These are phyloP conservation scores for Reinhardtius hippoglossoides DNA, from an alignment of 2,113 vertebrate genomes.

Conservation along the genomic window DNA sequence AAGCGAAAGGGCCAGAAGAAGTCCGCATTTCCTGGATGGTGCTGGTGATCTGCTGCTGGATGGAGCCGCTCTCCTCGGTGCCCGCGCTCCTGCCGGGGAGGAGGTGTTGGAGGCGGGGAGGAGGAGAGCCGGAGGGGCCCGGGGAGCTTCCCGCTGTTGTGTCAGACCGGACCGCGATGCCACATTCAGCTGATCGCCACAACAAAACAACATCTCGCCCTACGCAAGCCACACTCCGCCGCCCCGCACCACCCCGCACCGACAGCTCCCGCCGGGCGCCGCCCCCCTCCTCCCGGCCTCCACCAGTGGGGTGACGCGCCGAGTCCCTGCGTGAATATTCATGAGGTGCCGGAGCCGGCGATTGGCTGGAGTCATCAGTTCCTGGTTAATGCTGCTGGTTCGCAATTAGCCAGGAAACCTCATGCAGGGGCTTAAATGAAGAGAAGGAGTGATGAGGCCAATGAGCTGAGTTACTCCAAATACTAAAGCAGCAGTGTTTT, in stretches of 20 bases:
- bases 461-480: background rate
- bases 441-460: background rate
- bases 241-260: conserved; percentile 78
- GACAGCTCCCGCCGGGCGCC: conserved; percentile 67
- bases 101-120: background rate
- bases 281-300: conserved; percentile 69
- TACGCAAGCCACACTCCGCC: conserved; percentile 55
- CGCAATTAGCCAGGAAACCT: conserved; percentile 50
- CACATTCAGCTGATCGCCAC: conserved; percentile 82
- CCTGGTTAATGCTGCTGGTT: conserved; percentile 52
- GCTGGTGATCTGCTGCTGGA: conserved; percentile 41
- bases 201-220: conserved; percentile 83
- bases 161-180: conserved; percentile 80
- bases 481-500: no score
- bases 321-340: conserved; percentile 71
- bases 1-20: conserved; percentile 63
- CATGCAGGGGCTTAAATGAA: background rate
- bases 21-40: conserved; percentile 81
- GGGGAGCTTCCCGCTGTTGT: conserved; percentile 71
- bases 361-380: conserved; percentile 57
- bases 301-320: conserved; percentile 60
- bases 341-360: conserved; percentile 43
- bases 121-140: conserved; percentile 47
- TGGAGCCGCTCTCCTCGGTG: conserved; percentile 47
- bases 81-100: conserved; percentile 29